phyloP scores from a whole-genome alignment of 2,888 invertebrate species.

The Plebejus argus region DNA sequence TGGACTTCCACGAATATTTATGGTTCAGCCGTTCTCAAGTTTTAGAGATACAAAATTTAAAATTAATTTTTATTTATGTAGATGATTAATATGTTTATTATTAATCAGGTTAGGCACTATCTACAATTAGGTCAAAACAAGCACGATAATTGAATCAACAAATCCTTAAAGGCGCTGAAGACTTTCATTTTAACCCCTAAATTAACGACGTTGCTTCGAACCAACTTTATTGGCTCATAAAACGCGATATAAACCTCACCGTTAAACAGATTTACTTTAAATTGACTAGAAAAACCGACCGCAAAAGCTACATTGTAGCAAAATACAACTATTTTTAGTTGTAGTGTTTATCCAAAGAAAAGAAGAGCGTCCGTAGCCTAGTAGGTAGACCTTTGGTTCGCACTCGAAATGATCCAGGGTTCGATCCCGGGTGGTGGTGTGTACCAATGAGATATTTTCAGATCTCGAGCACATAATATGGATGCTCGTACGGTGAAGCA shows the following conservation, averaged over 20 bases:
- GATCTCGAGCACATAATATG: no score
- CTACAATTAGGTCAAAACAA: constrained; percentile 27
- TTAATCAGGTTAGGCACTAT: not conserved
- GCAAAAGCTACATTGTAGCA: constrained; percentile 44
- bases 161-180: constrained; percentile 39
- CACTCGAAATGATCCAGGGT: no score
- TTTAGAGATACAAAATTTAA: no score
- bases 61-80: no score
- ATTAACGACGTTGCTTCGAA: constrained; percentile 70
- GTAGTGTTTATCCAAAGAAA: not conserved
- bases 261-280: constrained; percentile 68
- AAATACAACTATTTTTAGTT: constrained; percentile 16
- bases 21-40: no score
- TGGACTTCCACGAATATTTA: no score
- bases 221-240: constrained; percentile 72
- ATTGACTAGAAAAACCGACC: constrained; percentile 67
- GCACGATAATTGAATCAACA: constrained; percentile 40
- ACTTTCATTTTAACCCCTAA: constrained; percentile 62
- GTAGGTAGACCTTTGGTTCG: no score
- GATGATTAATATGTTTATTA: not conserved
- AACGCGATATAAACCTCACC: constrained; percentile 66
- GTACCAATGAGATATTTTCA: no score
- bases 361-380: no score
- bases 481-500: no score
- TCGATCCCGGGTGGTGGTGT: no score